Conservation (phyloP, 2,888 invertebrate genomes). For the Trachelus tabidus region DNA sequence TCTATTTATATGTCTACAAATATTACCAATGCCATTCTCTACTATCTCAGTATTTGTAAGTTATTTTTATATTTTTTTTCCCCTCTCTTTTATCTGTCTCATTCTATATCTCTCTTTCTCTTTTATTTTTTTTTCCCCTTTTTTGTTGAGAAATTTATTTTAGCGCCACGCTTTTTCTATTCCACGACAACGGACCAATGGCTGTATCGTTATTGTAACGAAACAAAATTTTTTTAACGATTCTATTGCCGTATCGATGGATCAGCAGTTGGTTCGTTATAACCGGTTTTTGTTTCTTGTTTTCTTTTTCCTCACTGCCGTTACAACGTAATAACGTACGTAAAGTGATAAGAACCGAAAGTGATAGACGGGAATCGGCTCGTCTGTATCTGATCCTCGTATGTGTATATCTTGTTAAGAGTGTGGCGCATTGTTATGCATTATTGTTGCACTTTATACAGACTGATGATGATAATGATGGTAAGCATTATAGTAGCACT, state of each 20-base stretch:
- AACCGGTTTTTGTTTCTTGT: background rate
- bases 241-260: constrained; percentile 17
- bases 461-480: constrained; percentile 44
- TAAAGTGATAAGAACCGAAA: background rate
- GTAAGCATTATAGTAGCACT: constrained; percentile 22
- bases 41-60: constrained; percentile 46
- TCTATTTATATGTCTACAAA: constrained; percentile 11
- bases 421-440: constrained; percentile 55
- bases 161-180: constrained; percentile 49
- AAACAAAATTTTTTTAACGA: constrained; percentile 10
- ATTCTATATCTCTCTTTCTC: background rate
- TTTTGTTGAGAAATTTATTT: constrained; percentile 53
- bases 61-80: constrained; percentile 28
- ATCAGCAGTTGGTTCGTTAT: background rate
- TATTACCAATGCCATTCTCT: constrained; percentile 26
- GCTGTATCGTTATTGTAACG: constrained; percentile 14
- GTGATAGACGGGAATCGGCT: background rate
- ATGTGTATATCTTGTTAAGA: constrained; percentile 10
- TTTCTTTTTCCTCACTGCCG: background rate
- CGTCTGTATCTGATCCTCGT: background rate
- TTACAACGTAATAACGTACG: background rate
- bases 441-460: constrained; percentile 51
- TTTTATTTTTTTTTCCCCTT: constrained; percentile 27
- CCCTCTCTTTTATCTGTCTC: background rate
- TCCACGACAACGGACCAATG: constrained; percentile 4